Conservation (phyloP, 2,797 vertebrate species). For the Lophotriccus pileatus region DNA sequence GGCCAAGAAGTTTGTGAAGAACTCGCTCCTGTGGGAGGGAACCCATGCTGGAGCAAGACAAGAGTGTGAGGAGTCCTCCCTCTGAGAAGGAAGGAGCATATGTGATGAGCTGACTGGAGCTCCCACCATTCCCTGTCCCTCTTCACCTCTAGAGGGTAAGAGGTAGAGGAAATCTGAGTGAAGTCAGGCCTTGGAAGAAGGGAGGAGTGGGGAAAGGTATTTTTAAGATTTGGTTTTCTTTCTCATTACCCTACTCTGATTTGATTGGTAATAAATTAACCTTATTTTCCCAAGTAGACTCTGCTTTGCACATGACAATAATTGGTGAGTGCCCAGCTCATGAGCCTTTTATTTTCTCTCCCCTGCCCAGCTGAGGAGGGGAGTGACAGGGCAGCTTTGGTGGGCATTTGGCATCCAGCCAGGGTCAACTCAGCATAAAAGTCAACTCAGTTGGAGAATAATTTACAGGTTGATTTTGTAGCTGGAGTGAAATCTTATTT, state of each 20-base stretch:
- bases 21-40: neutral
- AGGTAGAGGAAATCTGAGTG: neutral
- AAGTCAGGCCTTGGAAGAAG: neutral
- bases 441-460: neutral
- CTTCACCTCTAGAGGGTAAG: neutral
- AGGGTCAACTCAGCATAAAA: neutral
- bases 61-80: neutral
- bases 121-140: neutral
- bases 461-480: neutral
- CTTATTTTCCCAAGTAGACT: neutral
- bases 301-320: neutral
- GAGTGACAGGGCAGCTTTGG: neutral
- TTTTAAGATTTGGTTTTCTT: neutral
- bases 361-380: rapidly evolving
- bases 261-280: neutral
- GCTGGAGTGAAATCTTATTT: neutral
- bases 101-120: neutral
- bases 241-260: neutral
- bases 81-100: neutral
- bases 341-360: neutral
- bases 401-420: neutral
- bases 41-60: neutral
- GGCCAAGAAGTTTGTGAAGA: neutral
- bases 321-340: neutral
- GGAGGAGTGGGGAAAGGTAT: neutral